Evolutionary conservation across 1,140 invertebrate species (phyloP).

Genomic region (Euschistus heros): DNA sequence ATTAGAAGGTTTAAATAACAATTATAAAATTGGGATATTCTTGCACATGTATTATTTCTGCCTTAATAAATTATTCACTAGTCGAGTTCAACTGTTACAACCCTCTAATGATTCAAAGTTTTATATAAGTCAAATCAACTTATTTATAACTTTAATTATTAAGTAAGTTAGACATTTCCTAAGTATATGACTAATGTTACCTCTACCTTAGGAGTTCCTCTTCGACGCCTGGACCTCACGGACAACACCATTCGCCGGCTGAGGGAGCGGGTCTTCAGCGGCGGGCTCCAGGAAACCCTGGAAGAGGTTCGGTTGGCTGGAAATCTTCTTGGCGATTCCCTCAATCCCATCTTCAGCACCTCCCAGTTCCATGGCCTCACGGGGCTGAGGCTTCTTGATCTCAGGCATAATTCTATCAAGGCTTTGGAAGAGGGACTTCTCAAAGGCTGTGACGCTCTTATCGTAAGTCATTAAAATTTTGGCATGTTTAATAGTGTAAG

Average conservation of each 20-base stretch:
- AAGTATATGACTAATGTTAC: too few relatives aligned
- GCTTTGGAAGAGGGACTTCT: conserved; percentile 74
- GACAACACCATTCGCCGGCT: conserved; percentile 68
- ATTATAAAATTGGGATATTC: too few relatives aligned
- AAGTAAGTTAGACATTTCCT: too few relatives aligned
- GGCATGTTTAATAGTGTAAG: too few relatives aligned
- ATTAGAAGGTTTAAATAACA: too few relatives aligned
- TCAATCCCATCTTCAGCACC: conserved; percentile 81
- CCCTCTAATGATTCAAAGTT: too few relatives aligned
- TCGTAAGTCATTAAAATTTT: conserved; percentile 40
- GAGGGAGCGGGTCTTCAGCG: conserved; percentile 59
- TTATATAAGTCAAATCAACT: too few relatives aligned
- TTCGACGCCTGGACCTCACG: conserved; percentile 67
- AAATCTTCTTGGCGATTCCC: conserved; percentile 74
- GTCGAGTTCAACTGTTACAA: too few relatives aligned
- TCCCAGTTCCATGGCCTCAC: conserved; percentile 67
- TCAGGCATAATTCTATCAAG: conserved; percentile 65
- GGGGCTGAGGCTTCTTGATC: conserved; percentile 59
- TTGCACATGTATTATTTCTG: too few relatives aligned
- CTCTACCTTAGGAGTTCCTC: conserved; percentile 42
- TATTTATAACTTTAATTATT: too few relatives aligned
- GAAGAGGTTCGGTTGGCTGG: conserved; percentile 60
- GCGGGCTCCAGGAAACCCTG: conserved; percentile 50
- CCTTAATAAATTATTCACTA: too few relatives aligned
- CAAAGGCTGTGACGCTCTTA: conserved; percentile 63